Conservation (phyloP, 1,140 invertebrate genomes). For the Nephila pilipes region DNA sequence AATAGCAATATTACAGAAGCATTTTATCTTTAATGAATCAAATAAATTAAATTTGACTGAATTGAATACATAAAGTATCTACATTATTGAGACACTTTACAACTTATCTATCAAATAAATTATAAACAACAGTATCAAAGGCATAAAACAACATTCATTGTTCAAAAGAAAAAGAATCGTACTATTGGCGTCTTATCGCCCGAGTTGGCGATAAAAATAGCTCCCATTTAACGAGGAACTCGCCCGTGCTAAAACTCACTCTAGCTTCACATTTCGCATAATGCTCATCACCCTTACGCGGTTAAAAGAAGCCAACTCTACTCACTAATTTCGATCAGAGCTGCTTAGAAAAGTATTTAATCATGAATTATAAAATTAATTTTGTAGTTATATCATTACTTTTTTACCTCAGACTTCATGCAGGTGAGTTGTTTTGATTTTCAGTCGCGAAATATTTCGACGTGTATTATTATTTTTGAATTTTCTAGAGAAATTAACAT, state of each 20-base stretch:
- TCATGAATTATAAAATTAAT: constrained; percentile 17
- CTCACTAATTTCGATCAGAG: not conserved
- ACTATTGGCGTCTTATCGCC: not conserved
- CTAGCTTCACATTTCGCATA: not conserved
- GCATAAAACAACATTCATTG: too few species aligned
- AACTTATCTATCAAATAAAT: not conserved
- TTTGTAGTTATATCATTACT: not conserved
- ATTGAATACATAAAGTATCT: too few species aligned
- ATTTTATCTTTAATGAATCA: too few species aligned
- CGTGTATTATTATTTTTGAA: not conserved
- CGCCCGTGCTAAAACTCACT: not conserved
- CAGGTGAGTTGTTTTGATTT: not conserved
- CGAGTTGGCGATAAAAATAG: not conserved
- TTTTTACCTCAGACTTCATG: constrained; percentile 24
- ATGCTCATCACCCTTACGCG: not conserved
- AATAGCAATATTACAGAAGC: too few species aligned
- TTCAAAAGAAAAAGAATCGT: too few species aligned
- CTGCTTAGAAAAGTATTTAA: not conserved
- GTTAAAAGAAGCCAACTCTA: not conserved
- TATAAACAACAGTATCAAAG: not conserved
- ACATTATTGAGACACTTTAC: not conserved
- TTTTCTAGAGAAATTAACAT: too few species aligned
- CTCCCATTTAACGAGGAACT: not conserved
- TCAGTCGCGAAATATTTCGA: not conserved
- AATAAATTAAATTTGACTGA: too few species aligned